Evolutionary conservation across 2,888 invertebrate genomes (phyloP), one percentile per base, ranked within the genome.

Genomic region (Xanthia icteritia): DNA sequence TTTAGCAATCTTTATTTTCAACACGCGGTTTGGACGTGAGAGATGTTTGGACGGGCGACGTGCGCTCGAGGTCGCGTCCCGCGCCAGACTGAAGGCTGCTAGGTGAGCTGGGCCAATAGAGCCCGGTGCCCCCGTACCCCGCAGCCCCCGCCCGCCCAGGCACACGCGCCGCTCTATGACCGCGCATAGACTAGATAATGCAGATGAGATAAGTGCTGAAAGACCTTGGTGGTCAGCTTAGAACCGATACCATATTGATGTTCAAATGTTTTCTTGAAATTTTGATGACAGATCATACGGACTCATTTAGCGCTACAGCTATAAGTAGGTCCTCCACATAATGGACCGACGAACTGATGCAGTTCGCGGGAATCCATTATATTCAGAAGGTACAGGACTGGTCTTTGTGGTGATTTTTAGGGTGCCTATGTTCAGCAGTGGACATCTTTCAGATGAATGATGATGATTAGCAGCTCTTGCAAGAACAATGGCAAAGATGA

Each of bases 21-120:
- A 91, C 92, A 93, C 95, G 94, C 94, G 92, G 88, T 88, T 86
- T 89, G 86, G 87, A 77, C 84, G 88, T 81, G 86, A 75, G 75
- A 73, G 78, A 73, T 82, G 51, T 76, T 73, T 61, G 79, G 72
- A 74, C 79, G 77, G 77, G 81, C 83, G 86, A 87, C 94, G 89
- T 91, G 86, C 89, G 81, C 83, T 85, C 91, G 69, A 73, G 76
- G 73, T 86, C 86, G 87, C 90, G 91, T 90, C 90, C 90, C 86
- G 90, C 90, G 91, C 91, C 91, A 89, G 90, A 96, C 96, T 96
- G 93, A 93, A 93, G 95, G 94, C 93, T 94, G 88, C 88, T 86
- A 90, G 91, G 90, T 91, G 87, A 89, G 91, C 92, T 91, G 93
- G 94, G 94, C 94, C 92, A 92, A 90, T 91, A 87, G 89, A 82